Evolutionary conservation across 2,113 vertebrate species (phyloP), one percentile per base, ranked within the genome.

Genomic region (Hiodon alosoides): DNA sequence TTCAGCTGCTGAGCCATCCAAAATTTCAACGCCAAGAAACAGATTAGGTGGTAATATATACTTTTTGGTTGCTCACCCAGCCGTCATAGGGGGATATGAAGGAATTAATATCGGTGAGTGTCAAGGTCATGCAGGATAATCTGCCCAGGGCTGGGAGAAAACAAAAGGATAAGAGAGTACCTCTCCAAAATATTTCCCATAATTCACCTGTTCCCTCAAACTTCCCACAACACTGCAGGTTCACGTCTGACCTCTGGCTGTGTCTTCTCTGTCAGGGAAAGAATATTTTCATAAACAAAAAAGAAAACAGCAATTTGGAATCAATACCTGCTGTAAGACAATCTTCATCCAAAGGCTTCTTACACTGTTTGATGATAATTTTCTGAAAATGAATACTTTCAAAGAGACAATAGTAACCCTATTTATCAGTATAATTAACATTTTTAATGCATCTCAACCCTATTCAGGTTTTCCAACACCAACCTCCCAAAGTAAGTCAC

Each of bases 401-500:
- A 31, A 31, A 31, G 31, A 31, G 31, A 31, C 31, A 31, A 31
- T 31, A 31, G 31, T 31, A 31, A 31, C 31, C 31, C 31, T 31
- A 31, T 31, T 31, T 31, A 31, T 31, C 31, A 31, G 31, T 31
- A 31, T 31, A 31, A 31, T 31, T 31, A 31, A 31, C 0, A 31
- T 31, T 31, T 31, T 31, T 2, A 31, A 31, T 31, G 1, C 31
- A 31, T 31, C 31, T 31, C 31, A 31, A 31, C 31, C 31, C 31
- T 31, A 31, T 31, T 31, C 31, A 31, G 31, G 31, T 31, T 31
- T 31, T 31, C 31, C 31, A 31, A 31, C 31, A 31, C 31, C 31
- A 31, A 31, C 31, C 31, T 31, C 87, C 84, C 84, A 88, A 85
- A 88, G 80, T 87, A 87, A 88, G 87, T 85, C 86, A 89, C 89